phyloP scores from a whole-genome alignment of 2,888 invertebrate genomes.

The Dryobota labecula region DNA sequence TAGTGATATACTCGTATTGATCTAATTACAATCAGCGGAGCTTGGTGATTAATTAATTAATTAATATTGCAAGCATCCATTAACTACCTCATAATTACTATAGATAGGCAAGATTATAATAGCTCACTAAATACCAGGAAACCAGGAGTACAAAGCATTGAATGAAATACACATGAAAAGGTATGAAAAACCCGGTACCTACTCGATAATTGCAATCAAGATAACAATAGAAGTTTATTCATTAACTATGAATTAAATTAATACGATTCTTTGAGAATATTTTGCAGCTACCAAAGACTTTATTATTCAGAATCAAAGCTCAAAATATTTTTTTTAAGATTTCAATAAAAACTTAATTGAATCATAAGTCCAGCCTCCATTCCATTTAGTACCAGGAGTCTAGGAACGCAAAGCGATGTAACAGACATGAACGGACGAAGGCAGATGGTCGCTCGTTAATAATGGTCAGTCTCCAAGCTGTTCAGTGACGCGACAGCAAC shows the following conservation, averaged over 20 bases:
- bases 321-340: not conserved
- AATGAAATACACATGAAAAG: not conserved
- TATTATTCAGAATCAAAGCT: not conserved
- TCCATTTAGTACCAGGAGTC: constrained; percentile 24
- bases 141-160: not conserved
- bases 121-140: not conserved
- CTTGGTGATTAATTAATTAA: constrained; percentile 29
- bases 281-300: not conserved
- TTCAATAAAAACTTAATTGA: not conserved
- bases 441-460: constrained; percentile 39
- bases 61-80: constrained; percentile 16
- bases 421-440: constrained; percentile 20
- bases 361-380: not conserved
- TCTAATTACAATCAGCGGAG: constrained; percentile 26
- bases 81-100: not conserved
- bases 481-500: constrained; percentile 17
- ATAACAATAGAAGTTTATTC: not conserved
- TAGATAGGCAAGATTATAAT: not conserved
- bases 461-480: constrained; percentile 37
- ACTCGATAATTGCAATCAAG: not conserved
- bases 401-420: constrained; percentile 23
- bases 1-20: constrained; percentile 18
- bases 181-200: not conserved
- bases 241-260: constrained; percentile 1
- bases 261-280: not conserved